phyloP scores from a whole-genome alignment of 2,888 invertebrate species.

The Torymus texanus region DNA sequence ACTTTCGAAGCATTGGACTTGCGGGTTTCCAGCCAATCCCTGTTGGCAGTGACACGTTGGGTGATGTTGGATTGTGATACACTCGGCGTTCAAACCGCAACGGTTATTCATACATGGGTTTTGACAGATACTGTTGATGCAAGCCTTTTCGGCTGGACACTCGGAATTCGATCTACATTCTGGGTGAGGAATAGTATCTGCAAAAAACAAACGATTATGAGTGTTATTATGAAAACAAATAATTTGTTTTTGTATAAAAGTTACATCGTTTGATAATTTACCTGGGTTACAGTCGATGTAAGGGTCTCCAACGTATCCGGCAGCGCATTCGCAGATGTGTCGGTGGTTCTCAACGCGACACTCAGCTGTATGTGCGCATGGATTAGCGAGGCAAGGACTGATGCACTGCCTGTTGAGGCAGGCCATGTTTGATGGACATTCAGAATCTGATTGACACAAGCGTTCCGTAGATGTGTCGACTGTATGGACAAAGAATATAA shows the following conservation, averaged over 20 bases:
- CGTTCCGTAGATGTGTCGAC: constrained; percentile 70
- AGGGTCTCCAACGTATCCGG: constrained; percentile 87
- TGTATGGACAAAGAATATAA: neutral
- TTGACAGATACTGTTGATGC: constrained; percentile 86
- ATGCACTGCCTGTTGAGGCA: constrained; percentile 85
- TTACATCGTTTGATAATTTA: constrained; percentile 58
- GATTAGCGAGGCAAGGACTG: constrained; percentile 85
- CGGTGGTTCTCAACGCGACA: constrained; percentile 86
- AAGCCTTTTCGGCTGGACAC: constrained; percentile 86
- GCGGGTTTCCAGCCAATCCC: constrained; percentile 92
- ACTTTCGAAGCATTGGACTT: constrained; percentile 91
- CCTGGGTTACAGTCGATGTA: constrained; percentile 83
- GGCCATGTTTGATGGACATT: constrained; percentile 84
- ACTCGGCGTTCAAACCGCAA: constrained; percentile 88
- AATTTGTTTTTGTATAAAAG: neutral
- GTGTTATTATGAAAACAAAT: constrained; percentile 4
- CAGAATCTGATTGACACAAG: constrained; percentile 83
- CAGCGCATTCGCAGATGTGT: constrained; percentile 85
- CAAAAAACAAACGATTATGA: neutral
- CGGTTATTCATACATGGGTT: constrained; percentile 89
- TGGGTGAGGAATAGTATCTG: constrained; percentile 76
- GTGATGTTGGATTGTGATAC: constrained; percentile 85
- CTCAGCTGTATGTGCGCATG: constrained; percentile 87
- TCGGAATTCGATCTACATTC: constrained; percentile 86
- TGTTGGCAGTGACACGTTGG: constrained; percentile 90